A percentile compares a stretch with the other conserved stretches of the same genome.
Evolutionary conservation across 2,888 invertebrate genomes (phyloP).

Genomic region (Aphelenchoides bicaudatus): DNA sequence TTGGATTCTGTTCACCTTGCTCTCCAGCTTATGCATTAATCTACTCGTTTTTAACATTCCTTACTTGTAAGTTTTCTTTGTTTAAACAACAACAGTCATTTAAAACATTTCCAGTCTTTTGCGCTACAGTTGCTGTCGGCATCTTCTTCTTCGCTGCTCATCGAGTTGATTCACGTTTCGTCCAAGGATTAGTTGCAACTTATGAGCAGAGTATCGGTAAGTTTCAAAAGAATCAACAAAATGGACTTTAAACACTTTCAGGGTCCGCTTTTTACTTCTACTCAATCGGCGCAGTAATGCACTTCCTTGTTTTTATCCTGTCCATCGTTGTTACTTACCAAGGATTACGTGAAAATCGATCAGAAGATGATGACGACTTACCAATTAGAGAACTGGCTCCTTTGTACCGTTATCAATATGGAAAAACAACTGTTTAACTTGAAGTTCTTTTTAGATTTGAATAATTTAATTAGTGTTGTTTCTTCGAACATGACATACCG

Average conservation of each 20-base stretch:
- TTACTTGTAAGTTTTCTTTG: slow-evolving; percentile 41
- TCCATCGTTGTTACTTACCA: slow-evolving; percentile 52
- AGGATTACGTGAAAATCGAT: slow-evolving; percentile 38
- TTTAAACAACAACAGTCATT: neutral
- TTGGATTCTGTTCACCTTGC: slow-evolving; percentile 57
- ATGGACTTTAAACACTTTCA: neutral
- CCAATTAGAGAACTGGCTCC: slow-evolving; percentile 45
- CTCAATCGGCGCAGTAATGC: slow-evolving; percentile 45
- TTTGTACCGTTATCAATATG: slow-evolving; percentile 24
- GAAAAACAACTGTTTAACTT: slow-evolving; percentile 19
- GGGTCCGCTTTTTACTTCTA: slow-evolving; percentile 58
- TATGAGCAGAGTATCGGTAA: slow-evolving; percentile 43
- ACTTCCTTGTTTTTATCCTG: slow-evolving; percentile 53
- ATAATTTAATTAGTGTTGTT: no score
- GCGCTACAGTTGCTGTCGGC: slow-evolving; percentile 36
- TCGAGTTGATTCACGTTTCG: slow-evolving; percentile 57
- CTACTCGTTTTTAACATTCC: slow-evolving; percentile 48
- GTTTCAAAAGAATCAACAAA: neutral
- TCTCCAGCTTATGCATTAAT: slow-evolving; percentile 51
- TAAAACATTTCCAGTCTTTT: slow-evolving; percentile 20
- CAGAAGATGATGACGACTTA: slow-evolving; percentile 33
- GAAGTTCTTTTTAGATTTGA: no score
- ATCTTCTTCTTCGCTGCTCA: slow-evolving; percentile 59
- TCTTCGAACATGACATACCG: no score
- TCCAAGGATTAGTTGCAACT: slow-evolving; percentile 59